These are phyloP conservation scores for Echeneis naucrates DNA, from an alignment of 2,797 vertebrate species.

Conservation along the genomic window DNA sequence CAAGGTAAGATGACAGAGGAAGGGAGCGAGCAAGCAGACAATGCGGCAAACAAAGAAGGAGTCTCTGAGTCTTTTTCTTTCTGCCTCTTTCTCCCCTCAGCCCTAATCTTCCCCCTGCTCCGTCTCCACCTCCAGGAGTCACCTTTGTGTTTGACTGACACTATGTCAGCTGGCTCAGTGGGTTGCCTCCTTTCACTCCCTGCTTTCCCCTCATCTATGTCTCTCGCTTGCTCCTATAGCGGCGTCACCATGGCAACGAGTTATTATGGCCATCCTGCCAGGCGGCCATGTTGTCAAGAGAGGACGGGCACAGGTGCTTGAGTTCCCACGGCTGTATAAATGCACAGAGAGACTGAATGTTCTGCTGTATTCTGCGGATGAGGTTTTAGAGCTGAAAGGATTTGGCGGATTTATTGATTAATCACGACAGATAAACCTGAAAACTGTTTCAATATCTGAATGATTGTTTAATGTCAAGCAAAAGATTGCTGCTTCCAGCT, in stretches of 20 bases:
- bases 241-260: constrained; percentile 63
- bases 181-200: constrained; percentile 69
- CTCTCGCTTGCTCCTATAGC: constrained; percentile 55
- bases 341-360: not conserved
- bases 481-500: not conserved
- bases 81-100: constrained; percentile 31
- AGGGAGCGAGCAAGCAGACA: constrained; percentile 65
- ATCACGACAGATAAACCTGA: too few relatives aligned
- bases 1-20: constrained; percentile 73
- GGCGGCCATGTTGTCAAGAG: constrained; percentile 77
- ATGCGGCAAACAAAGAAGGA: constrained; percentile 75
- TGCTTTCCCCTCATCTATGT: constrained; percentile 26
- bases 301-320: constrained; percentile 72
- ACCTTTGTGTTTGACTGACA: constrained; percentile 80
- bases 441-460: not conserved
- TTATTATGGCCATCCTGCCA: constrained; percentile 69
- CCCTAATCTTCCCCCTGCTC: constrained; percentile 50
- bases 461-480: constrained; percentile 4
- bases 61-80: constrained; percentile 47
- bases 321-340: constrained; percentile 55
- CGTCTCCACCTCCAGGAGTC: constrained; percentile 71
- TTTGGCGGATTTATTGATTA: constrained; percentile 1
- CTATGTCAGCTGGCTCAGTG: constrained; percentile 65
- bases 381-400: not conserved
- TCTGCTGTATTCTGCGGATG: not conserved